A percentile compares a stretch with the other conserved stretches of the same genome.
phyloP scores from a whole-genome alignment of 2,888 invertebrate species.

The Abrostola triplasia region DNA sequence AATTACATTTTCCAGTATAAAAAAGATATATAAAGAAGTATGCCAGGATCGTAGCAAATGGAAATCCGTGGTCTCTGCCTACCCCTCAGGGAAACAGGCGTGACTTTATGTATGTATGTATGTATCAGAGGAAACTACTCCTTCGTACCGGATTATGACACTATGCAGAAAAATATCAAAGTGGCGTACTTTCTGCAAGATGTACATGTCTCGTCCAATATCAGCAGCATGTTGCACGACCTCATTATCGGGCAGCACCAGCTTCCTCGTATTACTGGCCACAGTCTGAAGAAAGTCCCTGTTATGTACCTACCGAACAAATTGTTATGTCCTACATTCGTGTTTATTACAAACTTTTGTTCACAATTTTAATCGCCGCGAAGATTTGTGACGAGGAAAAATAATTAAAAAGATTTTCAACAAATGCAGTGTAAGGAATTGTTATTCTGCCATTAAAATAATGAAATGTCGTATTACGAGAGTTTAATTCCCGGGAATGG shows the following conservation, averaged over 20 bases:
- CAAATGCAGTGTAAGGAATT: too few relatives aligned
- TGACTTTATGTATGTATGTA: too few relatives aligned
- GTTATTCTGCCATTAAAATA: too few relatives aligned
- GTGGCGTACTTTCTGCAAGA: conserved; percentile 75
- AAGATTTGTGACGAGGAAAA: conserved; percentile 11
- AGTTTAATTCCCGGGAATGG: too few relatives aligned
- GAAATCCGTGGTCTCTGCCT: too few relatives aligned
- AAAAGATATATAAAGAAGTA: too few relatives aligned
- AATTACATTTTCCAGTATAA: too few relatives aligned
- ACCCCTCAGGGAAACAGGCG: too few relatives aligned
- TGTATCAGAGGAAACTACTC: too few relatives aligned
- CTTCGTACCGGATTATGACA: too few relatives aligned
- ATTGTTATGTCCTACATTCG: conserved; percentile 33
- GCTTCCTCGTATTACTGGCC: conserved; percentile 75
- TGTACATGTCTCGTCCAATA: conserved; percentile 84
- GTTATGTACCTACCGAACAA: conserved; percentile 69
- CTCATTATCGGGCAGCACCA: conserved; percentile 83
- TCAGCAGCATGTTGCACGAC: conserved; percentile 83
- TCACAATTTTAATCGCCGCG: conserved; percentile 32
- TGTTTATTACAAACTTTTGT: conserved; percentile 38
- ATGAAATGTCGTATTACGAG: too few relatives aligned
- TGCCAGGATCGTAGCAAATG: too few relatives aligned
- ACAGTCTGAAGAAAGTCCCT: conserved; percentile 83
- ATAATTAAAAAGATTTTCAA: not conserved
- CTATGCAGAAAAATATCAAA: not conserved